A percentile compares a stretch with the other conserved stretches of the same genome.
phyloP scores from a whole-genome alignment of 2,888 invertebrate species.

The Eutolmus rufibarbis region DNA sequence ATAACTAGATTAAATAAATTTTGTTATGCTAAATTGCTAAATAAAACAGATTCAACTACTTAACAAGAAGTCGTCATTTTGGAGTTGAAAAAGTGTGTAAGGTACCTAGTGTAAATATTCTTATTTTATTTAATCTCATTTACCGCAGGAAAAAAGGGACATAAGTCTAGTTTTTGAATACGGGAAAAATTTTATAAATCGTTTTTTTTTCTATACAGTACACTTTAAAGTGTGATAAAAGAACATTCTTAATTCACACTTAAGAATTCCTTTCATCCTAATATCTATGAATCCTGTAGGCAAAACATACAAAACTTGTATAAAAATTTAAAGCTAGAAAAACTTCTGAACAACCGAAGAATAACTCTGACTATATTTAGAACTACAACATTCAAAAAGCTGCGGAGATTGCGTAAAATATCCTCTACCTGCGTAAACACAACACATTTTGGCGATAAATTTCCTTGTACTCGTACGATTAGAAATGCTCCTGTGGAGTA shows the following conservation, averaged over 20 bases:
- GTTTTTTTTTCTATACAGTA: background rate
- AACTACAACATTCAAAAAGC: background rate
- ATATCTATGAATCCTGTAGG: background rate
- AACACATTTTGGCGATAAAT: background rate
- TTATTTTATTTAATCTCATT: background rate
- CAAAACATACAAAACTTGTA: background rate
- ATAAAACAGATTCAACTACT: background rate
- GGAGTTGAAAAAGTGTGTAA: background rate
- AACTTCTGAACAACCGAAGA: background rate
- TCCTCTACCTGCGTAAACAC: background rate
- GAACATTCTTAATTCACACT: background rate
- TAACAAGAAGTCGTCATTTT: background rate
- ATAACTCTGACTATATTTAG: background rate
- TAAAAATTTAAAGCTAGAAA: background rate
- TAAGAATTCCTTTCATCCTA: background rate
- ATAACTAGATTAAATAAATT: background rate
- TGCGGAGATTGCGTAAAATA: background rate
- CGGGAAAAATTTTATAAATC: background rate
- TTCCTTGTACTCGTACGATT: background rate
- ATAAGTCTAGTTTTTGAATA: background rate
- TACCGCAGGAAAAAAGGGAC: background rate
- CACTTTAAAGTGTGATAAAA: background rate
- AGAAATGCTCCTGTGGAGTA: background rate
- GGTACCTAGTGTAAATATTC: background rate
- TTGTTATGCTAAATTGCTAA: background rate